Evolutionary conservation across 2,113 vertebrate species (phyloP).

Genomic region (Siphamia tubifer): DNA sequence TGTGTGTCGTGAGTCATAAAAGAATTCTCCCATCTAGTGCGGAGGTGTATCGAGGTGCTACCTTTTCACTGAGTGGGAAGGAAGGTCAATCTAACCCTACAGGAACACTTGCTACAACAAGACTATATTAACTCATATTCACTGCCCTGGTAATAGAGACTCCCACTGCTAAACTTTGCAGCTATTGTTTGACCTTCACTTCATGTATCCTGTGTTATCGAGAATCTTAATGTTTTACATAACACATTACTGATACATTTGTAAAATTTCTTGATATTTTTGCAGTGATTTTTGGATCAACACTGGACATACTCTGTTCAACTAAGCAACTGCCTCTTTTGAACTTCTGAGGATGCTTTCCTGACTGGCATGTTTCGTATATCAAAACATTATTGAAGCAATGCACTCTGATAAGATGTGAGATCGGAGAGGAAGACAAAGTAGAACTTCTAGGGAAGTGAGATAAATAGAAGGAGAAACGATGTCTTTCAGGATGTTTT

Average conservation of each 20-base stretch:
- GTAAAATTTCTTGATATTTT: too few species aligned
- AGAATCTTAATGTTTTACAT: too few species aligned
- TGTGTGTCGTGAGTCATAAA: not conserved
- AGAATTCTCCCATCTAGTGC: conserved; percentile 3
- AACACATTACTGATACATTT: too few species aligned
- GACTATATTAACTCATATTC: not conserved
- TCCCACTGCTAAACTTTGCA: not conserved
- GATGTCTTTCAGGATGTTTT: conserved; percentile 18
- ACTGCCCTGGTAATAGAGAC: not conserved
- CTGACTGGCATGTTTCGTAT: not conserved
- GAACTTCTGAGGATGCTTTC: not conserved
- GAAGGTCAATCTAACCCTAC: conserved; percentile 25
- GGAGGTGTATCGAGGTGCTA: conserved; percentile 2
- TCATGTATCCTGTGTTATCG: not conserved
- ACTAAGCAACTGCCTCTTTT: too few species aligned
- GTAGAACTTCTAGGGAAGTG: conserved; percentile 30
- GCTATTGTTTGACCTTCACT: not conserved
- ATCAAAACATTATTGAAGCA: not conserved
- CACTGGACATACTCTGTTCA: too few species aligned
- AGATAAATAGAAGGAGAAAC: conserved; percentile 33
- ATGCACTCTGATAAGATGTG: conserved; percentile 3
- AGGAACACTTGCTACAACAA: not conserved
- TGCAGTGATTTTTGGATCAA: too few species aligned
- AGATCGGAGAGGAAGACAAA: conserved; percentile 24
- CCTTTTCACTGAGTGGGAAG: conserved; percentile 29